A percentile compares a stretch with the other conserved stretches of the same genome.
phyloP scores from a whole-genome alignment of 2,113 vertebrate genomes.

The Raja brachyura region DNA sequence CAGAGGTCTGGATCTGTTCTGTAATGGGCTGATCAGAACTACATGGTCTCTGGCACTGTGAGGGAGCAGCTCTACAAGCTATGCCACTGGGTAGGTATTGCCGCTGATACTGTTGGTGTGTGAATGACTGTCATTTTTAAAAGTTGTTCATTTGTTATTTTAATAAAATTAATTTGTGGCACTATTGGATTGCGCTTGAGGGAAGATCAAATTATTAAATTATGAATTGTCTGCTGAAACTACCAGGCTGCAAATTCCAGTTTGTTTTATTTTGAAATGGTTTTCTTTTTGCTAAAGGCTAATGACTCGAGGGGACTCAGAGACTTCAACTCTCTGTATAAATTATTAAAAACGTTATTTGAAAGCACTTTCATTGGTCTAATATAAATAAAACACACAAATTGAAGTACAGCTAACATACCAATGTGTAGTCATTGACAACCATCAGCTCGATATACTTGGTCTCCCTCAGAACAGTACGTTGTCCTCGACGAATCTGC shows the following conservation, averaged over 20 bases:
- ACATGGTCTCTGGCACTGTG: too few species aligned
- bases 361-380: not conserved
- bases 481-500: slow-evolving; percentile 69
- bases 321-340: not conserved
- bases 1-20: too few species aligned
- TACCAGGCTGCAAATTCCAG: not conserved
- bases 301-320: too few species aligned
- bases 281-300: not conserved
- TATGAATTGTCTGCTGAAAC: not conserved
- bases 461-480: slow-evolving; percentile 85
- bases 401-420: slow-evolving; percentile 48
- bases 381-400: not conserved
- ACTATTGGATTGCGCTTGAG: not conserved
- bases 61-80: too few species aligned
- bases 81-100: not conserved
- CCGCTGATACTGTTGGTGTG: not conserved
- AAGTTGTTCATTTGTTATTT: not conserved
- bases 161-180: not conserved
- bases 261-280: not conserved
- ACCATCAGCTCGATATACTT: slow-evolving; percentile 93
- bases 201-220: not conserved
- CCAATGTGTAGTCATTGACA: slow-evolving; percentile 84
- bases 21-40: too few species aligned
- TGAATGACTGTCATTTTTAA: not conserved
- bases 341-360: not conserved